Evolutionary conservation across 2,113 vertebrate genomes (phyloP).

Genomic region (Dromiciops gliroides): DNA sequence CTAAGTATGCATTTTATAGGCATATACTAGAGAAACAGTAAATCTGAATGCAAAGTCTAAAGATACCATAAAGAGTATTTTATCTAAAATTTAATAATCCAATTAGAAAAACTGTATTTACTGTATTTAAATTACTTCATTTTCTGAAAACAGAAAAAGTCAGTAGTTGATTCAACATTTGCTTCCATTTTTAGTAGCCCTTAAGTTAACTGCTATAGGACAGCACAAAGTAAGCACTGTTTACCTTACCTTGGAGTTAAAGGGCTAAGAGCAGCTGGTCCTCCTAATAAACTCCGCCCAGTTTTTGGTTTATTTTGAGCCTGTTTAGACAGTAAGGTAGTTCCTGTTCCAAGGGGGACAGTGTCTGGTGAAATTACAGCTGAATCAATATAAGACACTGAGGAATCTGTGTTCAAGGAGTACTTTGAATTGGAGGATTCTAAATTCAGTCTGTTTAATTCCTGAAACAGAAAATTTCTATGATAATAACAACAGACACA

Average conservation of each 20-base stretch:
- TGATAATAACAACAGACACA: not conserved
- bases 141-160: slow-evolving; percentile 52
- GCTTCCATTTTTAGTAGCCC: slow-evolving; percentile 47
- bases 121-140: slow-evolving; percentile 32
- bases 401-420: slow-evolving; percentile 93
- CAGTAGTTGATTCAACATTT: slow-evolving; percentile 40
- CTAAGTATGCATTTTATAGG: not conserved
- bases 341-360: slow-evolving; percentile 90
- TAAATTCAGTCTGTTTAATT: slow-evolving; percentile 97
- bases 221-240: slow-evolving; percentile 37
- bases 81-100: slow-evolving; percentile 45
- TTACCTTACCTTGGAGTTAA: slow-evolving; percentile 93
- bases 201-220: slow-evolving; percentile 44
- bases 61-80: slow-evolving; percentile 41
- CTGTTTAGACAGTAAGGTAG: slow-evolving; percentile 93
- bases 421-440: slow-evolving; percentile 98
- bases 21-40: not conserved
- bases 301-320: slow-evolving; percentile 97
- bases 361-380: slow-evolving; percentile 95
- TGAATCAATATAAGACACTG: slow-evolving; percentile 97
- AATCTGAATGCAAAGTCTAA: slow-evolving; percentile 28
- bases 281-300: slow-evolving; percentile 94
- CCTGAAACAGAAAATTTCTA: slow-evolving; percentile 85
- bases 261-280: slow-evolving; percentile 93
- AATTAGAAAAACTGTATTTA: slow-evolving; percentile 26